These are phyloP conservation scores for Characodon lateralis DNA, from an alignment of 2,797 vertebrate species.

Conservation along the genomic window DNA sequence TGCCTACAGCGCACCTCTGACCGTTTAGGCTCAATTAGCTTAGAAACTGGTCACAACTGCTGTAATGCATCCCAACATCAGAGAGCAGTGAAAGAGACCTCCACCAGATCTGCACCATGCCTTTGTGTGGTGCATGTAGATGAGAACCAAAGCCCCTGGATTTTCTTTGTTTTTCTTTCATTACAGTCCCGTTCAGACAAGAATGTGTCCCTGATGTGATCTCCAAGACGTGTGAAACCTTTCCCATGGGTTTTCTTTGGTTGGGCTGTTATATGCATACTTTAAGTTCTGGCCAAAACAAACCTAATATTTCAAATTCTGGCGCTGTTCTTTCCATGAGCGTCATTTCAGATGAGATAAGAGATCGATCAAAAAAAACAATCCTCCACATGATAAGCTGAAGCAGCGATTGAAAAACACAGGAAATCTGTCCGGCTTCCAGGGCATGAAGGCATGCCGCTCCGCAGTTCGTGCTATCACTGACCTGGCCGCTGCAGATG, in stretches of 20 bases:
- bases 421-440: slow-evolving; percentile 70
- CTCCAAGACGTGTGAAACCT: slow-evolving; percentile 75
- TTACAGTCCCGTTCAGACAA: slow-evolving; percentile 80
- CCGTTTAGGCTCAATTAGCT: slow-evolving; percentile 54
- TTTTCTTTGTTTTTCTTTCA: slow-evolving; percentile 86
- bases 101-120: slow-evolving; percentile 19
- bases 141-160: slow-evolving; percentile 74
- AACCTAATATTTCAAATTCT: slow-evolving; percentile 8
- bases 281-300: background rate
- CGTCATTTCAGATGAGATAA: slow-evolving; percentile 33
- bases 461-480: slow-evolving; percentile 60
- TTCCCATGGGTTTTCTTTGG: slow-evolving; percentile 60
- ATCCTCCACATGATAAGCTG: slow-evolving; percentile 47
- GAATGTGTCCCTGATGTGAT: slow-evolving; percentile 80
- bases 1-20: slow-evolving; percentile 9
- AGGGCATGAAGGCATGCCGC: slow-evolving; percentile 65
- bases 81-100: slow-evolving; percentile 52
- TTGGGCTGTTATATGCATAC: slow-evolving; percentile 28
- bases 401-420: slow-evolving; percentile 57
- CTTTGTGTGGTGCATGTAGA: slow-evolving; percentile 38
- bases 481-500: slow-evolving; percentile 64
- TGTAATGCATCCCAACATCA: slow-evolving; percentile 62
- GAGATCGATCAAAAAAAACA: slow-evolving; percentile 35
- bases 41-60: slow-evolving; percentile 62
- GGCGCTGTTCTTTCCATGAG: background rate